Percentiles rank a stretch among this genome's conserved stretches.
These are phyloP conservation scores for Amniataba percoides DNA, from an alignment of 2,797 vertebrate genomes.

Conservation along the genomic window DNA sequence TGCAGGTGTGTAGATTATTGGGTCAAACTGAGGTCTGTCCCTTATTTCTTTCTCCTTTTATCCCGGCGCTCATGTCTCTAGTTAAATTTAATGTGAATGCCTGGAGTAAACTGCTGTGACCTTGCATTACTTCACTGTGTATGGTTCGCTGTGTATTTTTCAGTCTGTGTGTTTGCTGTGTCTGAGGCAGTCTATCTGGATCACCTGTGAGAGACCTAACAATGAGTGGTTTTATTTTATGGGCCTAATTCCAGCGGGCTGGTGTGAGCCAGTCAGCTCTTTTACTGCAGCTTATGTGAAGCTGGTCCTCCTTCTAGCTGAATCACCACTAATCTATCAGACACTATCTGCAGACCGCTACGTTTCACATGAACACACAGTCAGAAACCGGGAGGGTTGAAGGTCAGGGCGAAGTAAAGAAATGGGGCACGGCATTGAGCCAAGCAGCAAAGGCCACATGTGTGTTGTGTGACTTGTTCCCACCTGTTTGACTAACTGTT, in stretches of 20 bases:
- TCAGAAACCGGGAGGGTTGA: slow-evolving; percentile 13
- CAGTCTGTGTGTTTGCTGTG: slow-evolving; percentile 12
- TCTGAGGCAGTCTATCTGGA: slow-evolving; percentile 14
- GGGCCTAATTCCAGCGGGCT: slow-evolving; percentile 48
- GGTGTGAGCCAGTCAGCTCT: slow-evolving; percentile 49
- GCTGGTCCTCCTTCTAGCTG: slow-evolving; percentile 44
- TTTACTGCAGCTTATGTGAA: slow-evolving; percentile 52
- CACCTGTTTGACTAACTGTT: background rate
- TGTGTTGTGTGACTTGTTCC: background rate
- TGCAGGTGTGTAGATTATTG: background rate
- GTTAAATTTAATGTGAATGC: slow-evolving; percentile 24
- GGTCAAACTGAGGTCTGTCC: slow-evolving; percentile 13
- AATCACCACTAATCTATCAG: slow-evolving; percentile 61
- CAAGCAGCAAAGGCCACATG: background rate
- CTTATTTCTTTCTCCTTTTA: slow-evolving; percentile 27
- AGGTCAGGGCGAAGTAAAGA: slow-evolving; percentile 19
- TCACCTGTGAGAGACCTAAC: slow-evolving; percentile 35
- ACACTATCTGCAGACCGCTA: slow-evolving; percentile 27
- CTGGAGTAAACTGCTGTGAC: slow-evolving; percentile 28
- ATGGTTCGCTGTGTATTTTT: slow-evolving; percentile 8
- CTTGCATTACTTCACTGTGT: slow-evolving; percentile 2
- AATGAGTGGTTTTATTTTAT: slow-evolving; percentile 64
- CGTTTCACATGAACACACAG: slow-evolving; percentile 38
- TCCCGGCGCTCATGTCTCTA: background rate
- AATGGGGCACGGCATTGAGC: slow-evolving; percentile 14